A percentile compares a stretch with the other conserved stretches of the same genome.
Evolutionary conservation across 2,797 vertebrate genomes (phyloP).

Genomic region (Clarias laeviceps): DNA sequence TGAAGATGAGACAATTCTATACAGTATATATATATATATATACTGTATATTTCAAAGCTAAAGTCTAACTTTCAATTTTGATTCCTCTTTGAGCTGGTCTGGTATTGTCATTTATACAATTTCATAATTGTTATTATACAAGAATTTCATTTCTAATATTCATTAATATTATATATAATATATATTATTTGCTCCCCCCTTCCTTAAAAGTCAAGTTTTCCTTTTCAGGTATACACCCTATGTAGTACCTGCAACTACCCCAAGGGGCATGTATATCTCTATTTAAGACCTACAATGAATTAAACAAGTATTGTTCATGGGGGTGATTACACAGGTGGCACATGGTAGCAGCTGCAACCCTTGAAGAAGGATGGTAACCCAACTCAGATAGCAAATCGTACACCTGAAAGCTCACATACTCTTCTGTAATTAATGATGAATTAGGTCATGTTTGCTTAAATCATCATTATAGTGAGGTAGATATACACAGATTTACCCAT

Average conservation of each 20-base stretch:
- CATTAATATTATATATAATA: not conserved
- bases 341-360: not conserved
- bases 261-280: not conserved
- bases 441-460: not conserved
- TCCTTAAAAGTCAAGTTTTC: not conserved
- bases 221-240: not conserved
- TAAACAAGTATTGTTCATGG: not conserved
- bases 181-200: not conserved
- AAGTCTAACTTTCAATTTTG: not conserved
- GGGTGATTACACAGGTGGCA: not conserved
- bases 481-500: not conserved
- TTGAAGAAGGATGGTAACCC: not conserved
- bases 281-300: not conserved
- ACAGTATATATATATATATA: too few relatives aligned
- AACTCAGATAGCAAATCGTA: not conserved
- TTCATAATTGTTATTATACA: not conserved
- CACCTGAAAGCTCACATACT: not conserved
- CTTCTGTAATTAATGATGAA: not conserved
- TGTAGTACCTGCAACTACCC: not conserved
- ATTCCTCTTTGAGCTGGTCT: not conserved
- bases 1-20: not conserved
- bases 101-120: not conserved
- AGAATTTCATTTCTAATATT: not conserved
- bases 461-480: not conserved
- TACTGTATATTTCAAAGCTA: not conserved